These are phyloP conservation scores for Anser cygnoides DNA, from an alignment of 2,113 vertebrate species.

Conservation along the genomic window DNA sequence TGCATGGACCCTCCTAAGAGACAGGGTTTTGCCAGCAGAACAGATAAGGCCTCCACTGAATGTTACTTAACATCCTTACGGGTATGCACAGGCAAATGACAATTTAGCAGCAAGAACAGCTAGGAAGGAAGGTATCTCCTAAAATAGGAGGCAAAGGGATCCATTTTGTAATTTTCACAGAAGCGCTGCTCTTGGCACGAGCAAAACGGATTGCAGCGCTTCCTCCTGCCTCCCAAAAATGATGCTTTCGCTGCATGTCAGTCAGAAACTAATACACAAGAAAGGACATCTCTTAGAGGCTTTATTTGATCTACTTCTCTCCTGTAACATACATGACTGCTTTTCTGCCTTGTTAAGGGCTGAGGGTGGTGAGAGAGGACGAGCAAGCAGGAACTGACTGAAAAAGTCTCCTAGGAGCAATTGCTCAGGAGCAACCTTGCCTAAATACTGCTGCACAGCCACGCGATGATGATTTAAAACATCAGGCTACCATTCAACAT, in stretches of 20 bases:
- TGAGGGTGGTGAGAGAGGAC: neutral
- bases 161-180: neutral
- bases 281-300: constrained; percentile 21
- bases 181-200: neutral
- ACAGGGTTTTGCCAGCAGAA: neutral
- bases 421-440: neutral
- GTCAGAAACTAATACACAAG: constrained; percentile 13
- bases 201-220: neutral
- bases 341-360: neutral
- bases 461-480: neutral
- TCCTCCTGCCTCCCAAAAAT: neutral
- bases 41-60: neutral
- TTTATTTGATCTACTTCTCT: constrained; percentile 63
- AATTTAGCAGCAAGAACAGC: neutral
- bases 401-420: constrained; percentile 24
- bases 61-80: neutral
- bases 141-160: neutral
- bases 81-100: neutral
- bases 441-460: neutral
- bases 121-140: neutral
- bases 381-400: neutral
- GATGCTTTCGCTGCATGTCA: neutral
- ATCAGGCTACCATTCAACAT: neutral
- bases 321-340: neutral
- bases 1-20: neutral